Base-by-base conservation (phyloP, 1,140 invertebrate species). In the Drosophila orosa region DNA sequence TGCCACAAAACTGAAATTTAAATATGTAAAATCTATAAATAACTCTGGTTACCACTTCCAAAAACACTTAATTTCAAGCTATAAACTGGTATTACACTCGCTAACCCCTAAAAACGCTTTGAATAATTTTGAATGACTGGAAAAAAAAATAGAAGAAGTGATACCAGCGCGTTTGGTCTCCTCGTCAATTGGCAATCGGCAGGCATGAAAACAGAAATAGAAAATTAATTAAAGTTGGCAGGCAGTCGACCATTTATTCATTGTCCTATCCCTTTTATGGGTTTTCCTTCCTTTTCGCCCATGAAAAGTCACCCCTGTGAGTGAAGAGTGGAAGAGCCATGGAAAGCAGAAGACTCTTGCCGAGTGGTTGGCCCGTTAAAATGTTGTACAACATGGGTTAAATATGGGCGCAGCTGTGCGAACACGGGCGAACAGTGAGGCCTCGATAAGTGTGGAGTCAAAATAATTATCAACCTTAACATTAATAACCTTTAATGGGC, bases 361-460 rank as follows among this genome's bases (percentile, higher is more conserved):
- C 50, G 39, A 71, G 67, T 71, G 67, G 50, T 71, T 39, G 65
- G 65, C 66, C 40, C 27, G 67, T 47, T 71, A 57, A 71, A 71
- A 71, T 71, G 68, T 71, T 71, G 65, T 68, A 71, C 68, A 71
- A 71, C 68, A 71, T 58, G 68, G 68, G 68, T 71, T 71, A 71
- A 71, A 71, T 39, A 71, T 39, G 65, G 68, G 52, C 44, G 68
- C 68, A 71, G 68, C 50, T 71, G 68, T 44, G 42, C 33, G 42
- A 52, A 57, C 65, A 66, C 60, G 65, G 45, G 60, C 31, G 22
- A 22, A 65, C 37, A 68, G 60, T 68, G 45, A 12, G 22, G 17
- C 27, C 45, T 67, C 63, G 27, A 44, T 19, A 63, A 37, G 45
- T 37, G 13, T 1, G 3, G 6, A 45, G 42, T 7, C 12, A 3